Evolutionary conservation across 2,797 vertebrate species (phyloP).

Genomic region (Geotrypetes seraphini): DNA sequence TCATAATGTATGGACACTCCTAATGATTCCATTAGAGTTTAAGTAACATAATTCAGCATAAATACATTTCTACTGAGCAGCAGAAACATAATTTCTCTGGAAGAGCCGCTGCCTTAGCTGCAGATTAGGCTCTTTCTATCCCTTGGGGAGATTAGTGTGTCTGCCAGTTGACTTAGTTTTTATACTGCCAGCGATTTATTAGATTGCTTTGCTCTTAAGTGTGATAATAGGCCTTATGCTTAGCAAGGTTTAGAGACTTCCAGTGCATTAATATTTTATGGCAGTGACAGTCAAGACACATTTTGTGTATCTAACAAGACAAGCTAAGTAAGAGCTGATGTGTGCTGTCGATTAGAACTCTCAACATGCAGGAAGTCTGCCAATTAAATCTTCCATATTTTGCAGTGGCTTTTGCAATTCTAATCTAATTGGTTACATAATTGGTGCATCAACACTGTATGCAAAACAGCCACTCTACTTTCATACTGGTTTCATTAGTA

Average conservation of each 20-base stretch:
- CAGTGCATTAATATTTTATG: slow-evolving; percentile 72
- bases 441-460: slow-evolving; percentile 20
- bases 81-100: slow-evolving; percentile 54
- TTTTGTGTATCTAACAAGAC: slow-evolving; percentile 72
- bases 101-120: slow-evolving; percentile 56
- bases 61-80: slow-evolving; percentile 50
- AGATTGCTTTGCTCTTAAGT: slow-evolving; percentile 70
- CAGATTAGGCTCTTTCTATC: slow-evolving; percentile 61
- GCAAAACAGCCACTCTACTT: slow-evolving; percentile 11
- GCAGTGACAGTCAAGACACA: slow-evolving; percentile 63
- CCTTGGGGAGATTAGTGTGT: slow-evolving; percentile 62
- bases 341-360: slow-evolving; percentile 47
- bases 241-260: slow-evolving; percentile 72
- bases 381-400: slow-evolving; percentile 40
- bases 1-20: slow-evolving; percentile 36
- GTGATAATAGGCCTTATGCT: slow-evolving; percentile 71
- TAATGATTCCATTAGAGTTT: slow-evolving; percentile 55
- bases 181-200: slow-evolving; percentile 64
- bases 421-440: slow-evolving; percentile 39
- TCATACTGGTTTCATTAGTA: neutral
- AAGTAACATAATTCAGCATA: slow-evolving; percentile 56
- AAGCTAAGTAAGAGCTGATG: slow-evolving; percentile 49
- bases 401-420: slow-evolving; percentile 33
- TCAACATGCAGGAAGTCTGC: slow-evolving; percentile 35
- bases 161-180: slow-evolving; percentile 68